Conservation (phyloP, 2,797 vertebrate species). For the Gephyroberyx darwinii region DNA sequence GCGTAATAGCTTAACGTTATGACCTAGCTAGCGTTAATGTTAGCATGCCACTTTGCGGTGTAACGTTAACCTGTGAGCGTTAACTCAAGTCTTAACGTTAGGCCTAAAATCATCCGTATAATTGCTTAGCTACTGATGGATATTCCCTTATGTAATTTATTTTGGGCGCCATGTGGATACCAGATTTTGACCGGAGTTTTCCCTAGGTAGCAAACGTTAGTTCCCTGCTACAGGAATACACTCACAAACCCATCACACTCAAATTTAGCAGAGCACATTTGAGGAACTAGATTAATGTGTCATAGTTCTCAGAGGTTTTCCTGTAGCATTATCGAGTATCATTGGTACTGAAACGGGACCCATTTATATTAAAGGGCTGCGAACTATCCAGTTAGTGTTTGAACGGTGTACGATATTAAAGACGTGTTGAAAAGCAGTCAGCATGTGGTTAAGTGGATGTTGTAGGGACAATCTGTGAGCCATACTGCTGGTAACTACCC, state of each 20-base stretch:
- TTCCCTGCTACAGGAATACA: not conserved
- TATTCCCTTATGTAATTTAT: too few relatives aligned
- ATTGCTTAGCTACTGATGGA: too few relatives aligned
- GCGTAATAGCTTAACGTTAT: not conserved
- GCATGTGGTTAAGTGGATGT: too few relatives aligned
- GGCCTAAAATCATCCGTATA: too few relatives aligned
- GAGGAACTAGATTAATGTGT: not conserved
- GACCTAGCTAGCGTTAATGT: not conserved
- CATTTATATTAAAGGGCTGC: too few relatives aligned
- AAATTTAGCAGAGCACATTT: not conserved
- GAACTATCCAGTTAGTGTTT: too few relatives aligned
- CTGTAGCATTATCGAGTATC: not conserved
- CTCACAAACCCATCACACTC: not conserved
- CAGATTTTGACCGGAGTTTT: not conserved
- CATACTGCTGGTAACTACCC: not conserved
- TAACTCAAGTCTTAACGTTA: not conserved
- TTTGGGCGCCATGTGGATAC: not conserved
- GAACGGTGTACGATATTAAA: too few relatives aligned
- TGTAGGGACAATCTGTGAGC: too few relatives aligned
- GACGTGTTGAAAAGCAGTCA: too few relatives aligned
- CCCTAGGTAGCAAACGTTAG: too few relatives aligned
- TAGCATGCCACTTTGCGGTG: constrained; percentile 25
- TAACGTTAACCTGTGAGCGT: not conserved
- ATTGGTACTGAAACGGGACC: not conserved
- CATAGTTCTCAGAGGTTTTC: not conserved